Evolutionary conservation across 2,797 vertebrate species (phyloP), one percentile per base, ranked within the genome.

Genomic region (Poeciliopsis presidionis): DNA sequence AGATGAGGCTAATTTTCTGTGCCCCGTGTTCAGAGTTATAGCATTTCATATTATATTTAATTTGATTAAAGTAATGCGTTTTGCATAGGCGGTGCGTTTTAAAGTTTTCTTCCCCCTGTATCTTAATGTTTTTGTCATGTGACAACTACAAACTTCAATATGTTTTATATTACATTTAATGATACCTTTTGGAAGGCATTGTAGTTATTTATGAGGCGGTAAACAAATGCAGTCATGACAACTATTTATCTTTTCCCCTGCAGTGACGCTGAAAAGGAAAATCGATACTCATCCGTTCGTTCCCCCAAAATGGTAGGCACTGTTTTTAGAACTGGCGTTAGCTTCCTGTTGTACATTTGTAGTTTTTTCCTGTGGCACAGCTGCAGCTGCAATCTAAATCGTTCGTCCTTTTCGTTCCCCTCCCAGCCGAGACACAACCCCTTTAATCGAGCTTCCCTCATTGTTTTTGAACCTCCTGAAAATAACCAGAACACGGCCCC

Each of bases 341-440:
- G 61, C 36, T 67, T 53, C 51, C 14, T 30, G 18, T 0, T 30
- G 0, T 0, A 36, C 7, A 63, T 30, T 70, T 49, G 18, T 73
- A 9, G n/a, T 2, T 75, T 77, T 5, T 6, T 43, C 74, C 0
- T 53, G 2, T 30, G 5, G 55, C 20, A 72, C 6, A 72, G 49
- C 33, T 28, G 55, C 30, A 39, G 1, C 36, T 71, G 46, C 0
- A 6, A 30, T 57, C 13, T 49, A 39, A 82, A 82, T 75, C 8
- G 43, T 30, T 67, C 2, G 55, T 55, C 67, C 2, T 46, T 65
- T 77, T 75, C 0, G 3, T 80, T 74, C 79, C 45, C n/a, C 76
- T 88, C 89, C 8, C 51, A 96, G 95, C 87, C 77, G n/a, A 95
- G 96, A 69, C 93, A 91, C 82, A 96, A 96, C 74, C 96, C 96